Base-by-base conservation (phyloP, 2,888 invertebrate species). In the Melitaea athalia region DNA sequence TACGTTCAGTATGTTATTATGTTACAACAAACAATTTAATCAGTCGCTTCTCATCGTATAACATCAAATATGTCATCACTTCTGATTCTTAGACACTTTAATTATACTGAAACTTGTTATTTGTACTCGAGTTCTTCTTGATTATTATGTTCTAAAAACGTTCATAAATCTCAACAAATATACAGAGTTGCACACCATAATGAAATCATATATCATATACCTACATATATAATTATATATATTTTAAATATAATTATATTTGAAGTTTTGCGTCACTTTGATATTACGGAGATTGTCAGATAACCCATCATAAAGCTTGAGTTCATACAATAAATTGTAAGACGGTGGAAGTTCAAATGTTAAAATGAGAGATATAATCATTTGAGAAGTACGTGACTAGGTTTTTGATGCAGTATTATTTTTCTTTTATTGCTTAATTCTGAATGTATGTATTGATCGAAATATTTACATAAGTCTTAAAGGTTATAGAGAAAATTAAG, bases 291-390 rank as follows among this genome's bases (percentile, higher is more conserved):
- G n/a, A 52, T 12, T 43, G 50, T 43, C 49, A 60, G 47, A 60
- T 38, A 45, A 42, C 64, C 43, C 55, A 64, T 59, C 61, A 49
- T 63, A 52, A 31, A 3, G 45, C 52, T 52, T 33, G 63, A 65
- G 69, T 63, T 69, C 65, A 59, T 63, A 38, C 59, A 57, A 62
- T 65, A 65, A 68, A 68, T 68, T 63, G 42, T 55, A 59, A 69
- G 43, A 61, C 45, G 68, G 53, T 7, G 49, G 17, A 53, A 49
- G 33, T 52, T 65, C 62, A 65, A 69, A 69, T 65, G 65, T 53
- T 59, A 59, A n/a, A 24, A 52, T 52, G 17, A 45, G 12, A 10
- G 52, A 59, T 12, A 49, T 33, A 60, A 60, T 52, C 31, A 45
- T 60, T 60, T 65, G 52, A 31, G 59, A 52, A 60, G 59, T 61